A percentile compares a stretch with the other conserved stretches of the same genome.
These are phyloP conservation scores for Dinomys branickii DNA, from an alignment of 2,113 vertebrate species.

Conservation along the genomic window DNA sequence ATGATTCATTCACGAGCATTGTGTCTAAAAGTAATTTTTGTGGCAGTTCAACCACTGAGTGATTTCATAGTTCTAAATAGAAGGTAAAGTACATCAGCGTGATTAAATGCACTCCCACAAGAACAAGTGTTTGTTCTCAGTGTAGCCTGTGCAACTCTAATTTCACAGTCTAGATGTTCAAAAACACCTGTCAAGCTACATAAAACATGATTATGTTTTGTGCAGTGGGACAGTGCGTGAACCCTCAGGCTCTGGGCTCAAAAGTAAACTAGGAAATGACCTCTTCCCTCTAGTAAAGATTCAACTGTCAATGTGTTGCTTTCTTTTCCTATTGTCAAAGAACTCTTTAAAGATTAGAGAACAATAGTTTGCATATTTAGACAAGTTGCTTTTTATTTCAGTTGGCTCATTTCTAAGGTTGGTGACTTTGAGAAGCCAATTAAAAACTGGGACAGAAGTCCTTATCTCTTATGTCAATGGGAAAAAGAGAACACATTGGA, in stretches of 20 bases:
- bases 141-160: conserved; percentile 60
- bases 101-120: conserved; percentile 80
- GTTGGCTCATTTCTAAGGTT: background rate
- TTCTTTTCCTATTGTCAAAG: background rate
- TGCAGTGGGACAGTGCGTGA: background rate
- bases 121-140: conserved; percentile 84
- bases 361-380: background rate
- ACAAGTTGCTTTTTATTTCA: conserved; percentile 44
- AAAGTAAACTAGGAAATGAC: conserved; percentile 22
- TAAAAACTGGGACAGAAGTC: background rate
- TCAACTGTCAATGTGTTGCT: background rate
- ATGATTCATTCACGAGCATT: conserved; percentile 83
- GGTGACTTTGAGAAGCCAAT: background rate
- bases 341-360: conserved; percentile 6
- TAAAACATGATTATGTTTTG: conserved; percentile 56
- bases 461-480: background rate
- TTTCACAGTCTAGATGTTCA: conserved; percentile 65
- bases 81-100: conserved; percentile 73
- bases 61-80: conserved; percentile 85
- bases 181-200: conserved; percentile 69
- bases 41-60: conserved; percentile 76
- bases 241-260: conserved; percentile 14
- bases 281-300: background rate
- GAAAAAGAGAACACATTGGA: background rate
- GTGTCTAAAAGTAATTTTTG: conserved; percentile 83